phyloP scores from a whole-genome alignment of 2,888 invertebrate species.

The Creontiades dilutus region DNA sequence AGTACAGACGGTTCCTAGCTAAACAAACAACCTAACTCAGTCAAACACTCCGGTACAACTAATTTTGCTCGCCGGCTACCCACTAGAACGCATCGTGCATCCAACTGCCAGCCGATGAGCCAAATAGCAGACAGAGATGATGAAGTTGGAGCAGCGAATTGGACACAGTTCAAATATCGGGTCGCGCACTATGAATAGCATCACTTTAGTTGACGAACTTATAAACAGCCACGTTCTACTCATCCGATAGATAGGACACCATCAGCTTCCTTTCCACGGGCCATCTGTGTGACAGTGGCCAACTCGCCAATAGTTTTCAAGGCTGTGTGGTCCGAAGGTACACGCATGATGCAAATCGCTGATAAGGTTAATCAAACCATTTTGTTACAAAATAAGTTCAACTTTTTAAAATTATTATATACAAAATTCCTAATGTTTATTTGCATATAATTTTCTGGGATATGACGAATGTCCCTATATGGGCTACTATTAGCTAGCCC shows the following conservation, averaged over 20 bases:
- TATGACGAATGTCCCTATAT: too few relatives aligned
- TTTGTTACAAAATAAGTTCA: too few relatives aligned
- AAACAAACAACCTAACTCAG: too few relatives aligned
- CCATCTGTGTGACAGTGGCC: not conserved
- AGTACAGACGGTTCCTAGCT: too few relatives aligned
- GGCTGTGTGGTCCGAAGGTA: too few relatives aligned
- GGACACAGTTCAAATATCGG: conserved; percentile 32
- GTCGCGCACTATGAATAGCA: conserved; percentile 35
- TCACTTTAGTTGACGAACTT: not conserved
- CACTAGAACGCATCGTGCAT: not conserved
- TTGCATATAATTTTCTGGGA: not conserved
- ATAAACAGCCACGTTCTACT: conserved; percentile 13
- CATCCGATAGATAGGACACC: not conserved
- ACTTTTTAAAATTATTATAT: too few relatives aligned
- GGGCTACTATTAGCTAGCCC: too few relatives aligned
- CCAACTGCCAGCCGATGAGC: not conserved
- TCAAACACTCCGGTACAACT: too few relatives aligned
- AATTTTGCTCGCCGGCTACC: too few relatives aligned
- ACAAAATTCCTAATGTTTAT: not conserved
- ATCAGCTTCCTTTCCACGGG: not conserved
- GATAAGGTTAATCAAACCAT: too few relatives aligned
- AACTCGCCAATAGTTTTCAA: not conserved
- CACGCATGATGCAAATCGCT: too few relatives aligned
- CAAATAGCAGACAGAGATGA: not conserved
- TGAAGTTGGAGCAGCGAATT: conserved; percentile 23